Evolutionary conservation across 2,888 invertebrate species (phyloP), one percentile per base, ranked within the genome.

Genomic region (Eupsilia transversa): DNA sequence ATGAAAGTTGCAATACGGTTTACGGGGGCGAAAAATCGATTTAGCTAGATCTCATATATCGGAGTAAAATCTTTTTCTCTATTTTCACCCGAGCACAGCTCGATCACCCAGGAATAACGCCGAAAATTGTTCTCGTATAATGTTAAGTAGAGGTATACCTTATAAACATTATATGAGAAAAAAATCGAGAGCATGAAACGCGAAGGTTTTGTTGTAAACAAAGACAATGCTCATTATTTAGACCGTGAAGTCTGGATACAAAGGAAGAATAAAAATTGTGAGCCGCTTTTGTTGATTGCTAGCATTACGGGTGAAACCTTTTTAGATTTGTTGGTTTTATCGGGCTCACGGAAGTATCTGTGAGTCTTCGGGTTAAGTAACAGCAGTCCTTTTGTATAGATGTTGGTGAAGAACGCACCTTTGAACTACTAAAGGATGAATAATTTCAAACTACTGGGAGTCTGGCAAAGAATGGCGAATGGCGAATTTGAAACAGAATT

Each of bases 171-270:
- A 68, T 38, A 72, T 57, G 66, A 73, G 61, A 20, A 65, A 52
- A 72, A 57, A 43, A 82, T 71, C 43, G 27, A 63, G 70, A 61
- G 57, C 60, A 57, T 68, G 60, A 73, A 77, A 78, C 57, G n/a
- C 20, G 14, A 56, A 65, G 52, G 71, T 72, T 75, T 63, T 67
- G 70, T 72, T 59, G n/a, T n/a, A 30, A 54, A 33, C 46, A 82
- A 77, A 80, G 69, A 81, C 83, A 83, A 85, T 66, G 70, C n/a
- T 49, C 27, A 46, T 71, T 73, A 81, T 83, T 52, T 77, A 70
- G 84, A 85, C 79, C 85, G 84, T 83, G 79, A 81, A 79, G 73
- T 68, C 71, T 82, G 59, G 73, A 57, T 67, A 78, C 72, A 80
- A 74, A 84, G 72, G 67, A 41, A 57, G 64, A 69, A 78, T 43